Evolutionary conservation across 1,140 invertebrate genomes (phyloP), one percentile per base, ranked within the genome.

Genomic region (Pachypeltis micranthus): DNA sequence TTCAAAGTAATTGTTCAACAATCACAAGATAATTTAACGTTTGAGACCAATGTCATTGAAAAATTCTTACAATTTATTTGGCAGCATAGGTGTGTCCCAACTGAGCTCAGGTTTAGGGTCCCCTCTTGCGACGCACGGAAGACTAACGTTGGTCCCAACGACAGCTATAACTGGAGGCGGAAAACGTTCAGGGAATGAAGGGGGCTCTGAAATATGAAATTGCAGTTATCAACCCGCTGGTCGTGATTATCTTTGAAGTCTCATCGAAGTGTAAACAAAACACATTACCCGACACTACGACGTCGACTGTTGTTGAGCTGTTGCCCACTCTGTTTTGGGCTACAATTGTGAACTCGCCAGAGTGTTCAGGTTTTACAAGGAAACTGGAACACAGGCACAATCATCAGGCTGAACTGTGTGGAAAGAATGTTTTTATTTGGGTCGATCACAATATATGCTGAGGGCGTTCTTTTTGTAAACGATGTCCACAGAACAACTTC

Each of bases 91-190:
- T 21, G 12, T 10, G 23, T 7, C 29, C 63, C 63, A 65, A 1
- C 24, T 44, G 24, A 65, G 39, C 1, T 56, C 27, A n/a, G 63
- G 63, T 58, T 65, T 57, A 27, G 63, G 63, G 31, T 65, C 63
- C 39, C 63, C 63, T 28, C 4, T 25, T 1, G 59, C 51, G 2
- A n/a, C 26, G 25, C 63, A 65, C 54, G 31, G 24, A 10, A 65
- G 60, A 26, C 34, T 34, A 10, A 65, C 26, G 56, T 61, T 59
- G 16, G 21, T 61, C 14, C 63, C 63, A 12, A 39, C 16, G 1
- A 65, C 16, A 27, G 56, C 44, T 27, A 59, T 57, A 14, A 63
- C 14, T 19, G 27, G 21, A 19, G 29, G 19, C 10, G 55, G 29
- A 19, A 19, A 39, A n/a, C n/a, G n/a, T 21, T 54, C 14, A 2